Conservation (phyloP, 2,797 vertebrate species). For the Aythya fuligula region DNA sequence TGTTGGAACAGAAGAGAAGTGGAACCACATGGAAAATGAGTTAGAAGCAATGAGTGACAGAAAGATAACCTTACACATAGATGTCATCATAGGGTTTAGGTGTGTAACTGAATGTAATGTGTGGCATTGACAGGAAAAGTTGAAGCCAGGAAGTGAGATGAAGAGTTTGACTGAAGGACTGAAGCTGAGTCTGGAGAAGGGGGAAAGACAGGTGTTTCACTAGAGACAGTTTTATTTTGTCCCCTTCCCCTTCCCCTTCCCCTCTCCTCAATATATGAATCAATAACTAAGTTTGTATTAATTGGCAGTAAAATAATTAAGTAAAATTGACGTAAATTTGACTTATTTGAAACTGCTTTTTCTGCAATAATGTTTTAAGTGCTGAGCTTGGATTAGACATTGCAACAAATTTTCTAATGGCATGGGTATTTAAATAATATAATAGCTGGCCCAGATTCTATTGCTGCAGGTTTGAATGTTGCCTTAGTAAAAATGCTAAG, state of each 20-base stretch:
- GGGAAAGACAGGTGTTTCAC: background rate
- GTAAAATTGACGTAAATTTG: background rate
- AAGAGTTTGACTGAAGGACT: background rate
- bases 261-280: background rate
- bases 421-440: background rate
- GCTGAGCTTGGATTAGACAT: background rate
- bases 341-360: background rate
- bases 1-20: background rate
- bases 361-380: background rate
- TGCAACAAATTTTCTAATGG: background rate
- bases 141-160: background rate
- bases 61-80: background rate
- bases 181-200: background rate
- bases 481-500: background rate
- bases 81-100: background rate
- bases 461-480: background rate
- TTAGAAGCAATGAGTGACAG: background rate
- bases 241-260: background rate
- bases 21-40: background rate
- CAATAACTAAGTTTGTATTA: background rate
- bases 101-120: background rate
- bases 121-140: fast-evolving
- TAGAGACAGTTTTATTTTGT: background rate
- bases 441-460: background rate
- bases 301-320: background rate